Conservation (phyloP, 2,888 invertebrate genomes). For the Chesias legatella region DNA sequence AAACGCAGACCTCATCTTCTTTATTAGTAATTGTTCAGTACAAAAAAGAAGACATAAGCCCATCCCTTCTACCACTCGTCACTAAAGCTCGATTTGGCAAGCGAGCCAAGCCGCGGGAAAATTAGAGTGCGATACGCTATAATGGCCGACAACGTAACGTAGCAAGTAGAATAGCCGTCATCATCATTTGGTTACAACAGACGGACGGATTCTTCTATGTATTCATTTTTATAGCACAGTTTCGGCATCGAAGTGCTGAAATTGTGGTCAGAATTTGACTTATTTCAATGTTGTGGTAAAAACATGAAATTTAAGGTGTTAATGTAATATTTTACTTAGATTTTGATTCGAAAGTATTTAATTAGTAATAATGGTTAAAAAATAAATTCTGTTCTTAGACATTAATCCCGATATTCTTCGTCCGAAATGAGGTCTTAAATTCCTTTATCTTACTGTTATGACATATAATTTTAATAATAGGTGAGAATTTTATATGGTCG, state of each 20-base stretch:
- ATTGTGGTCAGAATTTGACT: neutral
- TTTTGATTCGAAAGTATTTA: too few species aligned
- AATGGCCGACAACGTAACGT: constrained; percentile 36
- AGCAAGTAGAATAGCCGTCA: constrained; percentile 15
- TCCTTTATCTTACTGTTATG: too few species aligned
- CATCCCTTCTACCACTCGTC: constrained; percentile 19
- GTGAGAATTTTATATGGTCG: too few species aligned
- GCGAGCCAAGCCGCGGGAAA: constrained; percentile 45
- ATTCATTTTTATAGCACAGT: neutral
- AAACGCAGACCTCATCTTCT: too few species aligned
- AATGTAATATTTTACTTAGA: too few species aligned
- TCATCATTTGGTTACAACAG: constrained; percentile 15
- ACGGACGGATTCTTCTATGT: constrained; percentile 3
- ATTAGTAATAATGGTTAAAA: too few species aligned
- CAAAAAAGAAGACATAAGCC: neutral
- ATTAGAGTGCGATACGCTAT: constrained; percentile 47
- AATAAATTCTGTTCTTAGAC: too few species aligned
- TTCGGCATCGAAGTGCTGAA: neutral
- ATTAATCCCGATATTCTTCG: too few species aligned
- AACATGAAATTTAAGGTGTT: too few species aligned
- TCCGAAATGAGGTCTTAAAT: too few species aligned
- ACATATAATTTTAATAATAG: too few species aligned
- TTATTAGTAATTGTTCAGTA: constrained; percentile 2
- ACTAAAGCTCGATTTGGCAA: constrained; percentile 48
- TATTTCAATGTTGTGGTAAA: neutral